phyloP scores from a whole-genome alignment of 64 coral and sea anemone genomes.

The Stylophora pistillata region DNA sequence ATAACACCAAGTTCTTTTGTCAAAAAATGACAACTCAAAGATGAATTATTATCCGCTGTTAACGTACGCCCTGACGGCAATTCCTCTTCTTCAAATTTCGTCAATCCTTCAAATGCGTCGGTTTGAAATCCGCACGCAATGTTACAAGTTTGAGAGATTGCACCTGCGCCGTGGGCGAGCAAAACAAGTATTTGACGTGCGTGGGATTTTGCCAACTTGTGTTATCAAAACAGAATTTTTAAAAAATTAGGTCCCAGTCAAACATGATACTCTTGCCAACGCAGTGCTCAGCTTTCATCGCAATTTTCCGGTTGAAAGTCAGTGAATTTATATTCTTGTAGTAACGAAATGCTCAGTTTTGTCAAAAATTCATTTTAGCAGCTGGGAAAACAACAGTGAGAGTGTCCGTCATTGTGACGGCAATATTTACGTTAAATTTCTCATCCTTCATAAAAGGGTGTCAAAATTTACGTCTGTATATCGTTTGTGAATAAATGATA shows the following conservation, averaged over 20 bases:
- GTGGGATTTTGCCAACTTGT: neutral
- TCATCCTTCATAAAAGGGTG: neutral
- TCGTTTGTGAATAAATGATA: neutral
- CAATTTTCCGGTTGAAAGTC: neutral
- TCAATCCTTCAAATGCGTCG: neutral
- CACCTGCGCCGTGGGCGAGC: neutral
- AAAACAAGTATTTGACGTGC: constrained; percentile 18
- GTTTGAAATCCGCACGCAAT: neutral
- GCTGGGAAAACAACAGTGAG: constrained; percentile 1
- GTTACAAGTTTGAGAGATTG: neutral
- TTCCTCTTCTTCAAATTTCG: neutral
- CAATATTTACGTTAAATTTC: neutral
- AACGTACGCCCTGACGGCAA: neutral
- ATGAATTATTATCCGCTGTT: constrained; percentile 9
- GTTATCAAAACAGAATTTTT: neutral
- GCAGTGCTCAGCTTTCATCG: neutral
- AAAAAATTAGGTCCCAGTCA: neutral
- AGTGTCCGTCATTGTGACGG: neutral
- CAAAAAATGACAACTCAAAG: neutral
- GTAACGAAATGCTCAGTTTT: neutral
- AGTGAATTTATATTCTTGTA: neutral
- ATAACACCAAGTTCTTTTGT: neutral
- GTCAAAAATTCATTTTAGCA: neutral
- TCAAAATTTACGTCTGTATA: neutral
- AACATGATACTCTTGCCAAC: neutral